phyloP scores from a whole-genome alignment of 2,888 invertebrate genomes.

The Drosophila ezoana region DNA sequence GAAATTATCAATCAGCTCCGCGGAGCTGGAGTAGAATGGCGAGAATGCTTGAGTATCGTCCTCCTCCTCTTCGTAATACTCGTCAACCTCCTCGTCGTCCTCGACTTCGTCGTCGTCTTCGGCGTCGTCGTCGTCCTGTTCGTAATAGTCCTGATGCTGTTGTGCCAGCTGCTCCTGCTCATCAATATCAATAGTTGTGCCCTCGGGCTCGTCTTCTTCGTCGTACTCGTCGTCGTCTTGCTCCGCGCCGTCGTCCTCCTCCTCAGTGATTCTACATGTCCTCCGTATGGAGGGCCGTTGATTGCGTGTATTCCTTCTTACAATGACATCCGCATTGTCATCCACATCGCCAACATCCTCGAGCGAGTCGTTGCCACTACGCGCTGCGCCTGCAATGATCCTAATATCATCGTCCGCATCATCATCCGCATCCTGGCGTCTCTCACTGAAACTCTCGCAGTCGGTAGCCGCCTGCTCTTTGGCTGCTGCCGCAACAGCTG shows the following conservation, averaged over 20 bases:
- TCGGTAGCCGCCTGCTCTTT: conserved; percentile 66
- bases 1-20: conserved; percentile 70
- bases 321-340: conserved; percentile 73
- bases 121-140: conserved; percentile 34
- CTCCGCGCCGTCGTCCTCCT: conserved; percentile 51
- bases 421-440: conserved; percentile 62
- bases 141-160: conserved; percentile 43
- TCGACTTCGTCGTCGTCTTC: conserved; percentile 41
- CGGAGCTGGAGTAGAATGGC: conserved; percentile 74
- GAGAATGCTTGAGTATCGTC: conserved; percentile 74
- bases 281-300: conserved; percentile 67
- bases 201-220: conserved; percentile 67
- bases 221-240: conserved; percentile 50
- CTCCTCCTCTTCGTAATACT: conserved; percentile 70
- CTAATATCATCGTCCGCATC: conserved; percentile 59
- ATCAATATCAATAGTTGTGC: conserved; percentile 70
- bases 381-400: conserved; percentile 51
- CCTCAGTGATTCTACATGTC: conserved; percentile 74
- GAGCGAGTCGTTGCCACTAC: conserved; percentile 66
- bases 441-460: conserved; percentile 71
- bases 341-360: conserved; percentile 72
- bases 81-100: conserved; percentile 66
- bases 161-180: conserved; percentile 58
- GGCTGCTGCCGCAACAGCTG: conserved; percentile 69
- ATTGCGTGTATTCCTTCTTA: conserved; percentile 63